phyloP scores from a whole-genome alignment of 92 coral and sea anemone species.

The Chrysogorgia sp. region DNA sequence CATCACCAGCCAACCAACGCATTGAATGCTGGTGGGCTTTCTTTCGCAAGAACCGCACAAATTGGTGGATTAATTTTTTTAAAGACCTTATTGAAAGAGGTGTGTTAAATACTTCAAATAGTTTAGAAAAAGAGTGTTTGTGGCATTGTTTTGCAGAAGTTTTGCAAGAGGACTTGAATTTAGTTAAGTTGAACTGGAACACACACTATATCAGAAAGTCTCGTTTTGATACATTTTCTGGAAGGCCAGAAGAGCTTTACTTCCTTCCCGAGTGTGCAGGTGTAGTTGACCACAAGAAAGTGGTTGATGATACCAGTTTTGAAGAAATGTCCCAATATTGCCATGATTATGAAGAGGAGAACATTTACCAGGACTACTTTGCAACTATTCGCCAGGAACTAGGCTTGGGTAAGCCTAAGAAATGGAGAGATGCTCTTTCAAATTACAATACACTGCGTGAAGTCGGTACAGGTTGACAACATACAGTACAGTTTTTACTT shows the following conservation, averaged over 20 bases:
- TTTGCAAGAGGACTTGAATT: slow-evolving; percentile 12
- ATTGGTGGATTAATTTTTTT: slow-evolving; percentile 8
- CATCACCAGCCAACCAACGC: slow-evolving; percentile 32
- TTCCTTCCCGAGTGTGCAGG: slow-evolving; percentile 15
- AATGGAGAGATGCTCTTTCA: slow-evolving; percentile 10
- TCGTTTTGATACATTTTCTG: slow-evolving; percentile 15
- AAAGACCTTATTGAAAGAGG: slow-evolving; percentile 14
- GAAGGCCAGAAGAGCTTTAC: slow-evolving; percentile 20
- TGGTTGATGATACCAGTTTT: slow-evolving; percentile 3
- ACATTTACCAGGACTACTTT: slow-evolving; percentile 20
- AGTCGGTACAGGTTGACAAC: slow-evolving; percentile 10
- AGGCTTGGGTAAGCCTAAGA: slow-evolving; percentile 9
- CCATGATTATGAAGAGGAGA: slow-evolving; percentile 21
- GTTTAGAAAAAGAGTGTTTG: slow-evolving; percentile 29
- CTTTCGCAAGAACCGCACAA: slow-evolving; percentile 10
- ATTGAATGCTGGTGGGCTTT: slow-evolving; percentile 39
- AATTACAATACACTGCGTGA: slow-evolving; percentile 5
- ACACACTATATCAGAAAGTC: slow-evolving; percentile 13
- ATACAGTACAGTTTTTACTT: neutral
- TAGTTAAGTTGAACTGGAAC: slow-evolving; percentile 6
- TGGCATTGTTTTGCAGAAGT: slow-evolving; percentile 23
- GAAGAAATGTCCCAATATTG: slow-evolving; percentile 13
- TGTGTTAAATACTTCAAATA: slow-evolving; percentile 12
- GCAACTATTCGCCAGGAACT: slow-evolving; percentile 3
- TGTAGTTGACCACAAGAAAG: neutral